These are phyloP conservation scores for Lepidothrix coronata DNA, from an alignment of 2,113 vertebrate species.

Conservation along the genomic window DNA sequence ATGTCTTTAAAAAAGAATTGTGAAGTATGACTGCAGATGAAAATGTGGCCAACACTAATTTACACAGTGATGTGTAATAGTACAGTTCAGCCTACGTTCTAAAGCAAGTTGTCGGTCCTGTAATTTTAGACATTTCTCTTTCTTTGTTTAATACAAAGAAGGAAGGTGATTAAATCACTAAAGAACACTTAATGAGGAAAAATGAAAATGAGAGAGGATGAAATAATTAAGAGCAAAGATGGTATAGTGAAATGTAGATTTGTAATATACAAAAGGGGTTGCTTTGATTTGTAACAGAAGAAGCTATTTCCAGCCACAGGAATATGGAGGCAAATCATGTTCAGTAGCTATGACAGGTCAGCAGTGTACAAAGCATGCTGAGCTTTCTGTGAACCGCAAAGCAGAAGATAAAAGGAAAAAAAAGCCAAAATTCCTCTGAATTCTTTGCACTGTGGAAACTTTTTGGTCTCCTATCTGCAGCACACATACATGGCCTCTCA, in stretches of 20 bases:
- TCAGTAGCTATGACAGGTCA: not conserved
- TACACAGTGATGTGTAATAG: not conserved
- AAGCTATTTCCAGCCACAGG: not conserved
- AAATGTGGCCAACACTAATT: not conserved
- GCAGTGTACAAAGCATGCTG: not conserved
- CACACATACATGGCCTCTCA: not conserved
- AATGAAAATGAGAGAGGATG: not conserved
- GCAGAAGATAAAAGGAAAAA: not conserved
- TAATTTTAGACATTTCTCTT: not conserved
- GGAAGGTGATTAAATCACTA: not conserved
- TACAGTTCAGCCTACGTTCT: not conserved
- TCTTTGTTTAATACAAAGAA: not conserved
- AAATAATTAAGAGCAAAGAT: not conserved
- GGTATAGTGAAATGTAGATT: not conserved
- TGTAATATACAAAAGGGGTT: not conserved
- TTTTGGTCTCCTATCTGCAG: not conserved
- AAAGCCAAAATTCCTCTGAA: not conserved
- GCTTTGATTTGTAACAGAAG: not conserved
- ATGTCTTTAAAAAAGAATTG: not conserved
- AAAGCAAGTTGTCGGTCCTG: not conserved
- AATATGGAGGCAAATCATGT: fast-evolving
- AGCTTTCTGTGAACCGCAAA: not conserved
- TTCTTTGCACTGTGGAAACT: not conserved
- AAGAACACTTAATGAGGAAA: not conserved
- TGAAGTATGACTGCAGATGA: not conserved